phyloP scores from a whole-genome alignment of 2,113 vertebrate genomes.

The Catharus bicknelli region DNA sequence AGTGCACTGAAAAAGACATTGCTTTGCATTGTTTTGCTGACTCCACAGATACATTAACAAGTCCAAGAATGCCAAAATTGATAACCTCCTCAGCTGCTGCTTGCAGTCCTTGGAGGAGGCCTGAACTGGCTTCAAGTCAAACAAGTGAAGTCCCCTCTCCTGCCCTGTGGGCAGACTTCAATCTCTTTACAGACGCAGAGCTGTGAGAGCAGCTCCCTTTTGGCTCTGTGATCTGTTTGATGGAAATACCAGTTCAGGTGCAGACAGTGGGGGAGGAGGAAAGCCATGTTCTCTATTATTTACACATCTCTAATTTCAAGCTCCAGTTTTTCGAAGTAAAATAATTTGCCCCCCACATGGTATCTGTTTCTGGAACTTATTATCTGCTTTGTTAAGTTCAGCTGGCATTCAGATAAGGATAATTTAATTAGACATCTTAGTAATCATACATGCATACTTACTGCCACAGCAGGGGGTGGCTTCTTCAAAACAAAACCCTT shows the following conservation, averaged over 20 bases:
- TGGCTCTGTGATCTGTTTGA: neutral
- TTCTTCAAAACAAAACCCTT: constrained; percentile 41
- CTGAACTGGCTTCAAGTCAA: neutral
- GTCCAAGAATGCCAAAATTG: neutral
- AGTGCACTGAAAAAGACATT: neutral
- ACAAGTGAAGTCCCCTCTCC: neutral
- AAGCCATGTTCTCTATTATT: constrained; percentile 73
- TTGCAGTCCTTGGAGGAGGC: neutral
- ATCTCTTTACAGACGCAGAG: neutral
- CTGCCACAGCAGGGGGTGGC: constrained; percentile 69
- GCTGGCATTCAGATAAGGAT: constrained; percentile 79
- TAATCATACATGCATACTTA: constrained; percentile 70
- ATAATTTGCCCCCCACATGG: constrained; percentile 75
- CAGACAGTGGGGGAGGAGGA: constrained; percentile 7
- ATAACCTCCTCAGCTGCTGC: fast-evolving
- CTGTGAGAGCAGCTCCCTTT: neutral
- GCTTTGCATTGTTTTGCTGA: neutral
- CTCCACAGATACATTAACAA: neutral
- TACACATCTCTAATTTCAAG: constrained; percentile 75
- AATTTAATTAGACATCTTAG: constrained; percentile 79
- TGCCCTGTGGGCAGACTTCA: neutral
- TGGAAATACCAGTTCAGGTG: constrained; percentile 53
- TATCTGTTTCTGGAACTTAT: constrained; percentile 81
- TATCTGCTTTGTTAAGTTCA: constrained; percentile 81
- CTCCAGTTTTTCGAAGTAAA: constrained; percentile 70